Base-by-base conservation (phyloP, 2,888 invertebrate genomes). In the Eristalis intricaria region DNA sequence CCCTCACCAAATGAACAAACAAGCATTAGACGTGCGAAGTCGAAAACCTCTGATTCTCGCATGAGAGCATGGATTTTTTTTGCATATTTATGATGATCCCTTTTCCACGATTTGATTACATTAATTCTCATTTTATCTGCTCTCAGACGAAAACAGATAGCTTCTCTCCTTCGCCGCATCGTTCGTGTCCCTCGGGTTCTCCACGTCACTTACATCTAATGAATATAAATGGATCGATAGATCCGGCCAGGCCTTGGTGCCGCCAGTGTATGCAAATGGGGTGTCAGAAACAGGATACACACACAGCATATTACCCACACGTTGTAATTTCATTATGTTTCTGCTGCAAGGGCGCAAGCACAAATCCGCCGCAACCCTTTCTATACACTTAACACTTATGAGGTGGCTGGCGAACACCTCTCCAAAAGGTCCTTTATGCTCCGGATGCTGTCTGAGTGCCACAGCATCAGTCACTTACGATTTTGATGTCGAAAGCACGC, bases 401-500 rank as follows among this genome's bases (percentile, higher is more conserved):
- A 83, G 71, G 29, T 29, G 71, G 11, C 66, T 66, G 38, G 23
- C 23, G 23, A 68, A 61, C 68, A 73, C 78, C 19, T 13, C 58
- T 74, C 11, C 63, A 19, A 56, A 26, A 56, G n/a, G 50, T 50
- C 50, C 61, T 23, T 15, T n/a, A 32, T 15, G 29, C 22, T 3
- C 50, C 68, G 58, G 19, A 66, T 60, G 35, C 68, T 60, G 68
- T 77, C 73, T 84, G 73, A 78, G 83, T 78, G 78, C 74, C 58
- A 38, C 68, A 56, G 22, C 76, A 50, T 23, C 43, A 61, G 29
- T 66, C 76, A 82, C 76, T 83, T 68, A 61, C 66, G 79, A 75
- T 79, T 84, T 76, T 75, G 75, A 80, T 66, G 80, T 84, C 40
- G 43, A 71, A 71, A 79, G 40, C 65, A 32, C 19, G 66, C 58